Evolutionary conservation across 2,888 invertebrate species (phyloP), one percentile per base, ranked within the genome.

Genomic region (Amiota minor): DNA sequence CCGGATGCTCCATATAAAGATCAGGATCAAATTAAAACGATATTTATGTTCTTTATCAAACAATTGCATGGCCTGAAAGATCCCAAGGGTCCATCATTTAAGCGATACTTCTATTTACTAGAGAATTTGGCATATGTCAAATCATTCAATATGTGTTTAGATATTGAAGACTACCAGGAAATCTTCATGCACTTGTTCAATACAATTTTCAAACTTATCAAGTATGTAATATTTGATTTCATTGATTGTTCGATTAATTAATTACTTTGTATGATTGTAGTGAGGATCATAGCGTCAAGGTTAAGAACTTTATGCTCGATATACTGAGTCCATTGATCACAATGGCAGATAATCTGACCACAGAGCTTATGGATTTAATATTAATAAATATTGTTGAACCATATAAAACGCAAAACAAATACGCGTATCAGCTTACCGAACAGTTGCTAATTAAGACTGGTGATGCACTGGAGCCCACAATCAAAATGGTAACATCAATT

Each of bases 1-100:
- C 98, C 99, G 0, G 98, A 98, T 88, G 98, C 98, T 53, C 99
- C 99, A 0, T 99, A 98, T 89, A 98, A 97, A 90, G 98, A 98
- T 88, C 95, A 96, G 76, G 96, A 97, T 76, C 97, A 98, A 92
- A 95, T 98, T 75, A 95, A 94, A 89, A 92, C 94, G 18, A 97
- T 97, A 89, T 98, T 98, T 91, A 91, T 97, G 90, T 98, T 98
- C 91, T 92, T 98, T 77, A 98, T 98, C 78, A 96, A 96, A 85
- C 98, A 98, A 90, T 90, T 99, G 77, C 93, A 95, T 80, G 98
- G 98, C 16, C 92, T 99, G 35, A 96, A 96, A 87, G 98, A 98
- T 91, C 98, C 98, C 0, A 98, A 98, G 89, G 97, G 98, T 90
- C 97, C 98, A 4, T 97, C 98, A 2, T 99, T 98, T 90, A 98